Conservation (phyloP, 2,113 vertebrate genomes). For the Anhinga anhinga region DNA sequence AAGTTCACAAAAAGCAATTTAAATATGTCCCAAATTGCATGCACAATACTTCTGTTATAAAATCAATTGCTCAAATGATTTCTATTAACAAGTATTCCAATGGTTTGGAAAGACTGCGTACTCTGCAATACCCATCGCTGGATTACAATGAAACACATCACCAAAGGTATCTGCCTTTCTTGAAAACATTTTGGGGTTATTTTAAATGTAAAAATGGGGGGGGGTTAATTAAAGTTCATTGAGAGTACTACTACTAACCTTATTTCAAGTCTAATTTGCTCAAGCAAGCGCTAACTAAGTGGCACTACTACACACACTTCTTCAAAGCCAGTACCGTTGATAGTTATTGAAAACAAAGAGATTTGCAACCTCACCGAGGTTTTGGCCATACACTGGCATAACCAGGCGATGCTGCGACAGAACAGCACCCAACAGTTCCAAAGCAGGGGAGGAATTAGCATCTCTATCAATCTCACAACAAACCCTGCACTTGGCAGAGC, state of each 20-base stretch:
- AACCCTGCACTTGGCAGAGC: background rate
- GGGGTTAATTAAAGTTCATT: fast-evolving
- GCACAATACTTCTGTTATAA: background rate
- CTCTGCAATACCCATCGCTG: background rate
- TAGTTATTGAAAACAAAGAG: background rate
- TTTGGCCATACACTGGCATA: background rate
- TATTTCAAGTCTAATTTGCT: background rate
- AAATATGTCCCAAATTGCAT: background rate
- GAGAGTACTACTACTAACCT: background rate
- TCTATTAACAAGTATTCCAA: background rate
- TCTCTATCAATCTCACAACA: background rate
- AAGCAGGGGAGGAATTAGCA: background rate
- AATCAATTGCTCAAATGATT: background rate
- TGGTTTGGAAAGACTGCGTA: background rate
- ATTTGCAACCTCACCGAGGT: fast-evolving
- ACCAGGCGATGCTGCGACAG: fast-evolving
- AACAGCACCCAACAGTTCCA: background rate
- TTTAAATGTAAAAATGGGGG: background rate
- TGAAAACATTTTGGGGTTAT: background rate
- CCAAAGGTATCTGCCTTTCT: background rate
- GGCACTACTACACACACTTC: background rate
- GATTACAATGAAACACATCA: background rate
- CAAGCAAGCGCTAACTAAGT: background rate
- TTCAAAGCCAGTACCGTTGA: fast-evolving
- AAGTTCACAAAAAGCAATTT: background rate